phyloP scores from a whole-genome alignment of 2,113 vertebrate species.

The Archocentrus centrarchus region DNA sequence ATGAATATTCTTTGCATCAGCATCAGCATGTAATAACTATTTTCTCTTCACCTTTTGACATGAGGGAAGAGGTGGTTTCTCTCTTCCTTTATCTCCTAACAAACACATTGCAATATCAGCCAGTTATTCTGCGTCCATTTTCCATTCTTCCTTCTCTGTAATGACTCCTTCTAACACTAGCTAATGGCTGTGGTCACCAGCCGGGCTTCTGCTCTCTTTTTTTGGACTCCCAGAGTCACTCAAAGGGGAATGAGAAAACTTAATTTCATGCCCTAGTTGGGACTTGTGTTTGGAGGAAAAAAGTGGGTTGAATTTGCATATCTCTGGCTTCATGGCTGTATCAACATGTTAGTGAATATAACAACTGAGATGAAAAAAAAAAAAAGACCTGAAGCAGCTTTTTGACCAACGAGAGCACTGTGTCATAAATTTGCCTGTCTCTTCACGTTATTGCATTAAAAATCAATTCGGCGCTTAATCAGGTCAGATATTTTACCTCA shows the following conservation, averaged over 20 bases:
- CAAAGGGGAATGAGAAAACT: background rate
- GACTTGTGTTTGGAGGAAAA: conserved; percentile 4
- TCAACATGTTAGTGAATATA: background rate
- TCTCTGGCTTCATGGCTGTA: background rate
- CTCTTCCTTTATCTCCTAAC: conserved; percentile 21
- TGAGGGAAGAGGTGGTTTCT: background rate
- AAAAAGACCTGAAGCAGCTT: background rate
- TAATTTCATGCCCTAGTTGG: conserved; percentile 45
- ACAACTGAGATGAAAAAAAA: background rate
- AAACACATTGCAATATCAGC: background rate
- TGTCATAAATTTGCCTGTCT: background rate
- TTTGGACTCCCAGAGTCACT: conserved; percentile 5
- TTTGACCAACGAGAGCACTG: background rate
- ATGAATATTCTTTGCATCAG: background rate
- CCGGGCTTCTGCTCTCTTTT: background rate
- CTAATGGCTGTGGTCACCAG: conserved; percentile 27
- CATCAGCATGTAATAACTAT: background rate
- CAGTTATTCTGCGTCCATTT: background rate
- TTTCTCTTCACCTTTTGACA: background rate
- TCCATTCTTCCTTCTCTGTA: background rate
- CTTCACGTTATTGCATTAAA: background rate
- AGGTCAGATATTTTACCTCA: conserved; percentile 2
- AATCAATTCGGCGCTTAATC: conserved; percentile 12
- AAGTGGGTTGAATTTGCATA: conserved; percentile 28
- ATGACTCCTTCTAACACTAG: background rate